These are phyloP conservation scores for Chelmon rostratus DNA, from an alignment of 2,797 vertebrate genomes.

Conservation along the genomic window DNA sequence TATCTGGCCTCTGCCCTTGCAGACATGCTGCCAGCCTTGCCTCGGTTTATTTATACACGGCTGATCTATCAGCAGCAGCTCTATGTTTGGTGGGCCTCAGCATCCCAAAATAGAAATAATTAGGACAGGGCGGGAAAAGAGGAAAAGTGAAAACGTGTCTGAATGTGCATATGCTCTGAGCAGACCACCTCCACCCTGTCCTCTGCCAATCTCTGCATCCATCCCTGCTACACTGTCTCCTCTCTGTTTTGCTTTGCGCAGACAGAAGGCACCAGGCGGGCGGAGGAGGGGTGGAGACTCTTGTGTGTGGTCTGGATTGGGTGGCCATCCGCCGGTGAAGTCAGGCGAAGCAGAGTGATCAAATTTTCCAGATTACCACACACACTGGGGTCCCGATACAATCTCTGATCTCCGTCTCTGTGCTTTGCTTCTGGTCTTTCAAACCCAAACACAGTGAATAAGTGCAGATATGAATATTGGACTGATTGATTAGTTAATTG, in stretches of 20 bases:
- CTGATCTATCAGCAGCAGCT: slow-evolving; percentile 83
- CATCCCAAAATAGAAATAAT: slow-evolving; percentile 84
- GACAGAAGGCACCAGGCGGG: slow-evolving; percentile 43
- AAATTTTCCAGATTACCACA: slow-evolving; percentile 70
- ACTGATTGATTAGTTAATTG: background rate
- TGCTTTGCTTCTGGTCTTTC: background rate
- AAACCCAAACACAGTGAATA: background rate
- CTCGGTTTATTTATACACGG: slow-evolving; percentile 82
- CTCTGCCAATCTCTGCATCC: slow-evolving; percentile 69
- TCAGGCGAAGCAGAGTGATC: slow-evolving; percentile 67
- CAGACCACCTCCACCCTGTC: slow-evolving; percentile 33
- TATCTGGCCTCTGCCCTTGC: slow-evolving; percentile 81
- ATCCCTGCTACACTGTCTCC: slow-evolving; percentile 62
- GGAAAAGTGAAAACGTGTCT: slow-evolving; percentile 88
- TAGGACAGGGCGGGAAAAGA: slow-evolving; percentile 84
- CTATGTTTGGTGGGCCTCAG: slow-evolving; percentile 82
- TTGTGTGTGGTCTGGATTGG: slow-evolving; percentile 74
- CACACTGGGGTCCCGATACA: slow-evolving; percentile 45
- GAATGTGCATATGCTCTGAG: slow-evolving; percentile 72
- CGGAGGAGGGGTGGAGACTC: slow-evolving; percentile 29
- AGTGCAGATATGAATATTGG: background rate
- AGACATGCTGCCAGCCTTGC: slow-evolving; percentile 72
- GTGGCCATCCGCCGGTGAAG: slow-evolving; percentile 73
- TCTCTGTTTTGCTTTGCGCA: slow-evolving; percentile 66
- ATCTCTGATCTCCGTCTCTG: slow-evolving; percentile 49